Conservation (phyloP, 1,140 invertebrate species). For the Samia ricini region DNA sequence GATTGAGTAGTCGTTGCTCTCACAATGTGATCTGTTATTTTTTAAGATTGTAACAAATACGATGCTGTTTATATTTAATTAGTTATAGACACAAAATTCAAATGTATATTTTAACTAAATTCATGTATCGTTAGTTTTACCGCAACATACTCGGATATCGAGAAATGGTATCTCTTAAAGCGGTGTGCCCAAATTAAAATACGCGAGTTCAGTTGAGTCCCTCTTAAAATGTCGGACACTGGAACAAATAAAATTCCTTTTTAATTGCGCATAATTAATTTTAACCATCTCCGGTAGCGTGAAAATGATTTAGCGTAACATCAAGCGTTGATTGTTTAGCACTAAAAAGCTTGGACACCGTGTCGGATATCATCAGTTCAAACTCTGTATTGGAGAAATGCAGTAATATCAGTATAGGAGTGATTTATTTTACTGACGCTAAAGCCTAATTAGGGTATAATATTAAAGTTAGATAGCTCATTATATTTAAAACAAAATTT, state of each 20-base stretch:
- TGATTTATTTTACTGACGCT: too few relatives aligned
- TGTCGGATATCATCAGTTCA: too few relatives aligned
- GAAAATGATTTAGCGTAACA: background rate
- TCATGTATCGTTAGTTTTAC: constrained; percentile 13
- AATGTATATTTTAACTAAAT: constrained; percentile 7
- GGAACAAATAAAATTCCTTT: constrained; percentile 19
- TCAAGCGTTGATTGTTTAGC: background rate
- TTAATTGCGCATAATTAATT: constrained; percentile 29
- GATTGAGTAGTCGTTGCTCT: too few relatives aligned
- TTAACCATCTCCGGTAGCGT: background rate
- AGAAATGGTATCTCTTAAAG: constrained; percentile 62
- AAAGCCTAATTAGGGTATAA: too few relatives aligned
- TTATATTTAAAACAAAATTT: too few relatives aligned
- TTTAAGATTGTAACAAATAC: too few relatives aligned
- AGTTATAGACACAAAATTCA: too few relatives aligned
- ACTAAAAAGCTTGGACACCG: background rate
- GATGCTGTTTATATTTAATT: too few relatives aligned
- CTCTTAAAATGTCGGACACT: constrained; percentile 20
- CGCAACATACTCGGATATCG: constrained; percentile 37
- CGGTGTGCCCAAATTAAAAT: constrained; percentile 69
- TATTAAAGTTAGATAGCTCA: too few relatives aligned
- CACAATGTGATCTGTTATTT: too few relatives aligned
- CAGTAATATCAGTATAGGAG: background rate
- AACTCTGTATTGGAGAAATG: too few relatives aligned
- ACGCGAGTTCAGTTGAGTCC: constrained; percentile 59